Conservation (phyloP, 2,888 invertebrate species). For the Pedicia rivosa region DNA sequence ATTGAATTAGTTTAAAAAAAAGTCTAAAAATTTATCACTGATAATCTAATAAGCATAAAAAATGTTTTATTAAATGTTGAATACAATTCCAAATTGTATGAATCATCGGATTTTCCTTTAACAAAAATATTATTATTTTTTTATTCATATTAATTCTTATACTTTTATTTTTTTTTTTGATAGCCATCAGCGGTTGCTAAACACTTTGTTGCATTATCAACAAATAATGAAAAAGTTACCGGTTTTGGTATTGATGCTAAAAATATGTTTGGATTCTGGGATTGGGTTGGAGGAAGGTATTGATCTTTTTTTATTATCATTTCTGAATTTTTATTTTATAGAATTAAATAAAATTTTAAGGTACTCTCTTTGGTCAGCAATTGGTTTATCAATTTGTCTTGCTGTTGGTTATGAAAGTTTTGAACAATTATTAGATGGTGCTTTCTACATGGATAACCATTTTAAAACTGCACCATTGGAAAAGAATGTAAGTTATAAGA, state of each 20-base stretch:
- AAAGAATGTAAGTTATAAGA: no score
- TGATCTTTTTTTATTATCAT: no score
- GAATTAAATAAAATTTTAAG: no score
- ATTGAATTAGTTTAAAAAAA: no score
- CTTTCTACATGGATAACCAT: slow-evolving; percentile 87
- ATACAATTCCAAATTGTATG: no score
- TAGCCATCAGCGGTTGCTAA: slow-evolving; percentile 74
- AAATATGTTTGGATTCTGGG: slow-evolving; percentile 99
- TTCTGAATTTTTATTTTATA: no score
- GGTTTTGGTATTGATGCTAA: slow-evolving; percentile 93
- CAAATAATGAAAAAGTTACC: slow-evolving; percentile 84
- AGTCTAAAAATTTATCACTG: no score
- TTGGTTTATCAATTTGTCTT: slow-evolving; percentile 89
- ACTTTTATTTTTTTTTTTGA: slow-evolving; percentile 17
- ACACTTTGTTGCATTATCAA: slow-evolving; percentile 97
- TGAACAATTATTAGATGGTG: slow-evolving; percentile 78
- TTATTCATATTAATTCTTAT: slow-evolving; percentile 2
- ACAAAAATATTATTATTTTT: no score
- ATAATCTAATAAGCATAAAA: no score
- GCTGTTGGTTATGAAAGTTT: slow-evolving; percentile 93
- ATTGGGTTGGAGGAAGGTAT: slow-evolving; percentile 99
- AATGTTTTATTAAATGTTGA: no score
- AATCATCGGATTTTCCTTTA: no score
- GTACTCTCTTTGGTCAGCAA: slow-evolving; percentile 97
- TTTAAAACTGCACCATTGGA: slow-evolving; percentile 74